Base-by-base conservation (phyloP, 2,888 invertebrate genomes). In the Exephanes ischioxanthus region DNA sequence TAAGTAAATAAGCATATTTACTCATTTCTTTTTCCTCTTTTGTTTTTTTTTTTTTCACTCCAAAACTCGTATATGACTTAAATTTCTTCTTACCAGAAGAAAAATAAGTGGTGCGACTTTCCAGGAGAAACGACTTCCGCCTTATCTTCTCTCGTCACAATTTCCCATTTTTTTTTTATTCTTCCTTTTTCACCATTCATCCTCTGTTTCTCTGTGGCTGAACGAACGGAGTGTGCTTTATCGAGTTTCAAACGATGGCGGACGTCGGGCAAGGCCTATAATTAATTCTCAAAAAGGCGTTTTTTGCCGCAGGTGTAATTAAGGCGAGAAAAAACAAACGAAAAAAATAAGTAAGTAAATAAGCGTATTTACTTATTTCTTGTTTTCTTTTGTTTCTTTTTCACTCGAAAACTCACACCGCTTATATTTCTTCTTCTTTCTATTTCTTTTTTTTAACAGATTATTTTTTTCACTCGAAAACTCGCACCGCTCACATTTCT, bases 191-290 rank as follows among this genome's bases (percentile, higher is more conserved):
- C 22, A 45, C 80, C 77, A 48, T 33, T 45, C 30, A 58, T 79
- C 37, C 37, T 19, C 19, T 14, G 30, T 33, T 30, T 3, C 26
- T 61, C 11, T 61, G 30, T 3, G 6, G 5, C 1, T 5, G 30
- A 2, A n/a, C 33, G 16, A 33, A n/a, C 26, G 58, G 22, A 26
- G 51, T 53, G 68, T 80, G 45, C 71, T 73, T 77, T 78, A 73
- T 72, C 14, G 73, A 84, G 77, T 84, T 84, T 81, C 58, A 78
- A 81, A 73, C 63, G 73, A 63, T 80, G 61, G 37, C 70, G 63
- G 55, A 67, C 70, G 55, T 55, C 48, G 68, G 70, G 37, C 55
- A 73, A 53, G 73, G 51, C 73, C 45, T 37, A 66, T 37, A 70
- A 45, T 45, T 78, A 78, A 78, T 85, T 85, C 14, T 14, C 14